These are phyloP conservation scores for Strigamia maritima DNA, from an alignment of 2,888 invertebrate genomes.

Conservation along the genomic window DNA sequence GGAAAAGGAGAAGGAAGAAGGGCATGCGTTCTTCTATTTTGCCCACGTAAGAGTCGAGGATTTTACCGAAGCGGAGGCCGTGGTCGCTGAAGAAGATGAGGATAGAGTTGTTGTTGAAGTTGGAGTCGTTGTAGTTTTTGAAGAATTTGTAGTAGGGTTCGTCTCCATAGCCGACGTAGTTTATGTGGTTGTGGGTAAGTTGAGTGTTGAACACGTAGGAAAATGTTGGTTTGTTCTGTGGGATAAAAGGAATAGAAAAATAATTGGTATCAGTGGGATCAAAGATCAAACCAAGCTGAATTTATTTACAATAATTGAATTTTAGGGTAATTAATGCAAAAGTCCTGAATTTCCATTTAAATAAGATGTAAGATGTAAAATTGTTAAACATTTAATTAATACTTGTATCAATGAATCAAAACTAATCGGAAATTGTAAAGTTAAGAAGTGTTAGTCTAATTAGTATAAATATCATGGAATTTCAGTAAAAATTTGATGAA, in stretches of 20 bases:
- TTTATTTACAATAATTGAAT: too few relatives aligned
- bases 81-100: conserved; percentile 51
- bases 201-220: conserved; percentile 37
- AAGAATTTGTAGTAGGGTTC: conserved; percentile 57
- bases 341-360: too few relatives aligned
- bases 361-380: too few relatives aligned
- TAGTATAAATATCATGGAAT: too few relatives aligned
- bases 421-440: too few relatives aligned
- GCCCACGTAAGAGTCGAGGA: conserved; percentile 57
- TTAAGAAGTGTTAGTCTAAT: too few relatives aligned
- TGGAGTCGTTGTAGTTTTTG: conserved; percentile 42
- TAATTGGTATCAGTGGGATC: too few relatives aligned
- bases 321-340: too few relatives aligned
- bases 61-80: conserved; percentile 51
- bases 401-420: too few relatives aligned
- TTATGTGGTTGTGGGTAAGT: conserved; percentile 63
- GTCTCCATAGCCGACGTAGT: conserved; percentile 73
- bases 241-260: neutral
- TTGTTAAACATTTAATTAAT: too few relatives aligned
- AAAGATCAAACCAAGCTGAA: too few relatives aligned
- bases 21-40: conserved; percentile 81
- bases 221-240: conserved; percentile 33
- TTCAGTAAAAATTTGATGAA: too few relatives aligned
- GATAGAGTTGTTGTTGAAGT: conserved; percentile 42
- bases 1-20: conserved; percentile 69